Evolutionary conservation across 2,113 vertebrate species (phyloP).

Genomic region (Oriolus oriolus): DNA sequence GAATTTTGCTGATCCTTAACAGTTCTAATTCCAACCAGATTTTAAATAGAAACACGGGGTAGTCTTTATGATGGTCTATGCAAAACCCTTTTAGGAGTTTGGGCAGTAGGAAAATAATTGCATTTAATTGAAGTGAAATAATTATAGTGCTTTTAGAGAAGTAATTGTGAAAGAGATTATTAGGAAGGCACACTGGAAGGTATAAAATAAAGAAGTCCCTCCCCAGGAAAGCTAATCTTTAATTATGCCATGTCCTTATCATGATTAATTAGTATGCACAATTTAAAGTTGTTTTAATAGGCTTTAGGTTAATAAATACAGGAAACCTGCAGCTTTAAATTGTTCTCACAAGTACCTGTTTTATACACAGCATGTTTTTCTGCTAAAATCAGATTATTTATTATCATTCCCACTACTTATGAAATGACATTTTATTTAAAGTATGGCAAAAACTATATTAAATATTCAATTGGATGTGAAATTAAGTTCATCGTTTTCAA

Average conservation of each 20-base stretch:
- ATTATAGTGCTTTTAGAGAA: background rate
- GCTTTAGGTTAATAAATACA: background rate
- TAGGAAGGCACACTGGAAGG: slow-evolving; percentile 13
- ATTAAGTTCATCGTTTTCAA: background rate
- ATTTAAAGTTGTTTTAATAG: background rate
- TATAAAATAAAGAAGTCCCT: background rate
- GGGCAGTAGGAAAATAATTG: slow-evolving; percentile 20
- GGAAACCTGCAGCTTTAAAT: background rate
- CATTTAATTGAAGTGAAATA: slow-evolving; percentile 24
- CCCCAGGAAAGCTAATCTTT: slow-evolving; percentile 29
- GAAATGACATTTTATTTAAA: background rate
- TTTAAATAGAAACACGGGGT: background rate
- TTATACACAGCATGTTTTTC: background rate
- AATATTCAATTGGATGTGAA: background rate
- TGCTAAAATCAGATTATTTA: slow-evolving; percentile 13
- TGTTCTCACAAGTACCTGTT: background rate
- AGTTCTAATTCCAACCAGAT: background rate
- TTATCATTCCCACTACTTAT: background rate
- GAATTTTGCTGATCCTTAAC: background rate
- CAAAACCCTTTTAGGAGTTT: background rate
- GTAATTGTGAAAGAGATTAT: slow-evolving; percentile 28
- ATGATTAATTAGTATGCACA: background rate
- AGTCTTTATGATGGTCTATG: background rate
- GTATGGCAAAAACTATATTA: background rate
- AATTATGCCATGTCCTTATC: slow-evolving; percentile 21